A percentile compares a stretch with the other conserved stretches of the same genome.
These are phyloP conservation scores for Geophilus truncorum DNA, from an alignment of 2,888 invertebrate species.

Conservation along the genomic window DNA sequence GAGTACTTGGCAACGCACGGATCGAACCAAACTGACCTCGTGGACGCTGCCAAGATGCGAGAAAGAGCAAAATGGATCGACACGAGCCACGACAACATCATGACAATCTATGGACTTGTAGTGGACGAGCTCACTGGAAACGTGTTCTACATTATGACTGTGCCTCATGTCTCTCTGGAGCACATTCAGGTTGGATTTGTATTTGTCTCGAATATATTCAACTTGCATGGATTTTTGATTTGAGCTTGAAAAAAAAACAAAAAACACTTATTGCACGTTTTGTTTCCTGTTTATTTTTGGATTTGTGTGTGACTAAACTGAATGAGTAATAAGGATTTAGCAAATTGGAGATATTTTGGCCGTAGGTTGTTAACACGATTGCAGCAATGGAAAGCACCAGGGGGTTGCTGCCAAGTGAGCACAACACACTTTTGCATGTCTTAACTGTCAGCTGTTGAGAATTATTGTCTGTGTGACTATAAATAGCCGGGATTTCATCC, in stretches of 20 bases:
- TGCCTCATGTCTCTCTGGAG: slow-evolving; percentile 43
- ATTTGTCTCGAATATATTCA: neutral
- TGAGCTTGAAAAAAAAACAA: neutral
- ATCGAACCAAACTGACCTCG: slow-evolving; percentile 33
- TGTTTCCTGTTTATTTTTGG: neutral
- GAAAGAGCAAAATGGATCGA: slow-evolving; percentile 43
- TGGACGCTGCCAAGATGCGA: slow-evolving; percentile 33
- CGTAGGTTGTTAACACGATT: neutral
- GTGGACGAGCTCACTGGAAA: slow-evolving; percentile 41
- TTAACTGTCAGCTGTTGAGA: neutral
- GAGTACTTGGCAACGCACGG: slow-evolving; percentile 39
- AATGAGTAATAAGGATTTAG: neutral
- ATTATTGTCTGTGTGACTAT: neutral
- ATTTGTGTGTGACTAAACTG: neutral
- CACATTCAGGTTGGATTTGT: slow-evolving; percentile 40
- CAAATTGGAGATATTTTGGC: neutral
- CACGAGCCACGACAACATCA: slow-evolving; percentile 43
- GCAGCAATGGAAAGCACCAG: neutral
- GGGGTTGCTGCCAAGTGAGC: neutral
- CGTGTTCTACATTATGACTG: slow-evolving; percentile 43
- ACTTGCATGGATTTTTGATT: neutral
- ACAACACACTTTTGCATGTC: neutral
- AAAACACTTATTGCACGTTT: neutral
- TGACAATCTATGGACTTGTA: slow-evolving; percentile 43
- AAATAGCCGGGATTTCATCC: neutral